Conservation (phyloP, 2,113 vertebrate genomes). For the Eira barbara region DNA sequence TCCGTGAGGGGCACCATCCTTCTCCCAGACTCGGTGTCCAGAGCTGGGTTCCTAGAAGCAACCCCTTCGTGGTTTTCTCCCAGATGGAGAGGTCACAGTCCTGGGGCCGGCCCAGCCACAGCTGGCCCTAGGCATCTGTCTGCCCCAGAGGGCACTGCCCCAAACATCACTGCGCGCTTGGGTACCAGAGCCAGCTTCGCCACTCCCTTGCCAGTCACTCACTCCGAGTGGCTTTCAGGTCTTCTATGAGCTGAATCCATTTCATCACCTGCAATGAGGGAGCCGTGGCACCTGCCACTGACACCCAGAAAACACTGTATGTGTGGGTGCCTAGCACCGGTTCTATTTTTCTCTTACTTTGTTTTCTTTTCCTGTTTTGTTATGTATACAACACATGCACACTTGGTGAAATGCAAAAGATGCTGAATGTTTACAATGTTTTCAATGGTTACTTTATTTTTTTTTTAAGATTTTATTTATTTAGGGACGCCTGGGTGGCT, state of each 20-base stretch:
- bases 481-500: too few species aligned
- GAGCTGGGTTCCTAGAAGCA: neutral
- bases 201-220: neutral
- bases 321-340: neutral
- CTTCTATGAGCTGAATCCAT: neutral
- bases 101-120: neutral
- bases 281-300: neutral
- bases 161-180: neutral
- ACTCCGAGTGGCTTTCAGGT: neutral
- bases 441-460: neutral
- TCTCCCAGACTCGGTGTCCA: neutral
- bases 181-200: neutral
- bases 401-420: neutral
- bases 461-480: too few species aligned
- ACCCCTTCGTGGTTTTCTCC: neutral
- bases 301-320: neutral
- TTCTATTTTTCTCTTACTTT: neutral
- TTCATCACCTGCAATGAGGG: neutral
- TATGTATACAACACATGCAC: neutral
- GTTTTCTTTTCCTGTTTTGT: neutral
- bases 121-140: neutral
- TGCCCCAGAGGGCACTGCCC: neutral
- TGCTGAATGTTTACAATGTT: neutral
- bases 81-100: neutral
- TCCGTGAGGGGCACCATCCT: neutral